Base-by-base conservation (phyloP, 2,113 vertebrate species). In the Callipepla californica region DNA sequence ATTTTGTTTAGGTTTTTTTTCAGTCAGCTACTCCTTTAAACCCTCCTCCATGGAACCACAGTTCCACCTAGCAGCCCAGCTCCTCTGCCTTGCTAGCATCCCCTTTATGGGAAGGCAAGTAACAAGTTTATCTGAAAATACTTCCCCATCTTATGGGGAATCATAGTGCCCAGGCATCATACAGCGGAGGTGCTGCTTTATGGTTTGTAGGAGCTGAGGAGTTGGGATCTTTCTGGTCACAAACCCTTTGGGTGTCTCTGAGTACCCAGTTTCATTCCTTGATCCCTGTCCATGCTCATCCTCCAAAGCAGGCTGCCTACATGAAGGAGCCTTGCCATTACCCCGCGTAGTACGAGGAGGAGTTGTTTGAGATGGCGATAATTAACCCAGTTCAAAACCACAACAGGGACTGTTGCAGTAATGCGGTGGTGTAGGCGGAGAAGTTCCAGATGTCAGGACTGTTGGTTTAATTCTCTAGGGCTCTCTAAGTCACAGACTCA, bases 331-430 rank as follows among this genome's bases (percentile, higher is more conserved):
- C 50, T 80, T 78, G 61, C 18, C 6, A 7, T 8, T 40, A 70
- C 34, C 15, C 44, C 23, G 62, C 21, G 8, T 38, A 45, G 38
- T 32, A 36, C 3, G 5, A 75, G 19, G 6, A 75, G 19, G 6
- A 1, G 0, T 25, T 47, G 9, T 38, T 28, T 2, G 2, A n/a
- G 62, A 30, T 10, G 2, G 4, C 32, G 30, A 21, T 23, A 42
- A 26, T 5, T 65, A 36, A 4, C 7, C 26, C 1, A 0, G 36
- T n/a, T 74, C 23, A 44, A 38, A 57, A 34, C 23, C 45, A 26
- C 2, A 13, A 23, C 19, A 34, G 59, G 48, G 30, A 7, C 12
- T 7, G 45, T 47, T 45, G 59, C 30, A 50, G 50, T n/a, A 42
- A 4, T 3, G 11, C 70, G 62, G 13, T 48, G n/a, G 20, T 38